phyloP scores from a whole-genome alignment of 2,113 vertebrate genomes.

The Thymallus thymallus region DNA sequence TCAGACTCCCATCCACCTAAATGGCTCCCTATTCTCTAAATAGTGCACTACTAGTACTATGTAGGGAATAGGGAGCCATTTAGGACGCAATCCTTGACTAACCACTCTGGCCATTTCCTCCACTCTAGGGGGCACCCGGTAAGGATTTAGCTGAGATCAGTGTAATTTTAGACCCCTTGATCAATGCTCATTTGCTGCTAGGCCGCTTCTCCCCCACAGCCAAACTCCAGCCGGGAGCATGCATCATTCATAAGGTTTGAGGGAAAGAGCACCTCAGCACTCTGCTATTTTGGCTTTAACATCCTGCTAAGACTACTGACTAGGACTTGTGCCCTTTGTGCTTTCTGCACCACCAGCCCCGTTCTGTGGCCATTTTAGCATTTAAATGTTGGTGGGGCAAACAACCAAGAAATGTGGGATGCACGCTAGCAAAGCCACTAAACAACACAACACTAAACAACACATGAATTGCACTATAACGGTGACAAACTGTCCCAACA shows the following conservation, averaged over 20 bases:
- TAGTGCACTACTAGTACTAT: too few relatives aligned
- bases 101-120: conserved; percentile 29
- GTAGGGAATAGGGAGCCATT: too few relatives aligned
- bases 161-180: conserved; percentile 66
- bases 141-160: conserved; percentile 61
- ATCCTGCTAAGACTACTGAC: background rate
- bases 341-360: background rate
- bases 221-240: conserved; percentile 52
- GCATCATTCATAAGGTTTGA: conserved; percentile 68
- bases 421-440: too few relatives aligned
- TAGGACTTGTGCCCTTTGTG: background rate
- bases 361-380: too few relatives aligned
- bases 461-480: too few relatives aligned
- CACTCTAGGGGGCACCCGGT: conserved; percentile 47
- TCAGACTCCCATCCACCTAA: conserved; percentile 6
- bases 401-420: too few relatives aligned
- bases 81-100: background rate
- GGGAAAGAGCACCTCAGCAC: conserved; percentile 52
- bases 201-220: conserved; percentile 14
- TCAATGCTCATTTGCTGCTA: conserved; percentile 64
- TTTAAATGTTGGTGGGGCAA: too few relatives aligned
- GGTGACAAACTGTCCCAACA: too few relatives aligned
- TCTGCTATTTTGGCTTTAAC: conserved; percentile 14
- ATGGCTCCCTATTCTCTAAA: too few relatives aligned
- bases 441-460: too few relatives aligned